Percentiles rank a stretch among this genome's conserved stretches.
These are phyloP conservation scores for Villa cingulata DNA, from an alignment of 2,888 invertebrate genomes.

Conservation along the genomic window DNA sequence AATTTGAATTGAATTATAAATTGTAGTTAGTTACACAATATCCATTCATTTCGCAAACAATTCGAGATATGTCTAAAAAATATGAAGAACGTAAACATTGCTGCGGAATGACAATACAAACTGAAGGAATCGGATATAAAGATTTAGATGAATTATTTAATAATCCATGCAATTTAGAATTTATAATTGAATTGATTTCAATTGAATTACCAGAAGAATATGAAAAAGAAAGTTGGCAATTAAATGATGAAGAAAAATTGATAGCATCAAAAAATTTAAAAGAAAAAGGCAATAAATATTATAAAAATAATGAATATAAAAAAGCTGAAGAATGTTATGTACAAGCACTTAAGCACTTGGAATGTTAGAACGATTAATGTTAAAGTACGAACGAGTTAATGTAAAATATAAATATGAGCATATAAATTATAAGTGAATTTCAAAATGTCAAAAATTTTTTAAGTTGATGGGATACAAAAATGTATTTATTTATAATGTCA, in stretches of 20 bases:
- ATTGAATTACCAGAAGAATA: conserved; percentile 76
- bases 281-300: conserved; percentile 73
- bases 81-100: conserved; percentile 54
- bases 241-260: conserved; percentile 71
- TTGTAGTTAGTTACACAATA: conserved; percentile 69
- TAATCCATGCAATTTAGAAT: conserved; percentile 70
- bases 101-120: conserved; percentile 80
- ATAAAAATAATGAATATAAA: conserved; percentile 53
- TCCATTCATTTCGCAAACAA: conserved; percentile 88
- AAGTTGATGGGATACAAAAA: too few species aligned
- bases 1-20: not conserved
- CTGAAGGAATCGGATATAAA: conserved; percentile 74
- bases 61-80: conserved; percentile 65
- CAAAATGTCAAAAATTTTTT: too few species aligned
- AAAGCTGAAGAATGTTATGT: conserved; percentile 69
- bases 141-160: conserved; percentile 80
- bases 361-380: conserved; percentile 81
- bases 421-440: too few species aligned
- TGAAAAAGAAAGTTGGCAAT: conserved; percentile 90
- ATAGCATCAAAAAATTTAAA: conserved; percentile 57
- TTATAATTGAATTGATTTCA: conserved; percentile 72
- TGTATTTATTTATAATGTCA: too few species aligned
- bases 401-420: too few species aligned
- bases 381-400: conserved; percentile 69
- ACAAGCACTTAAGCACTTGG: conserved; percentile 77